A percentile compares a stretch with the other conserved stretches of the same genome.
phyloP scores from a whole-genome alignment of 2,113 vertebrate genomes.

The Gallinago undulata region DNA sequence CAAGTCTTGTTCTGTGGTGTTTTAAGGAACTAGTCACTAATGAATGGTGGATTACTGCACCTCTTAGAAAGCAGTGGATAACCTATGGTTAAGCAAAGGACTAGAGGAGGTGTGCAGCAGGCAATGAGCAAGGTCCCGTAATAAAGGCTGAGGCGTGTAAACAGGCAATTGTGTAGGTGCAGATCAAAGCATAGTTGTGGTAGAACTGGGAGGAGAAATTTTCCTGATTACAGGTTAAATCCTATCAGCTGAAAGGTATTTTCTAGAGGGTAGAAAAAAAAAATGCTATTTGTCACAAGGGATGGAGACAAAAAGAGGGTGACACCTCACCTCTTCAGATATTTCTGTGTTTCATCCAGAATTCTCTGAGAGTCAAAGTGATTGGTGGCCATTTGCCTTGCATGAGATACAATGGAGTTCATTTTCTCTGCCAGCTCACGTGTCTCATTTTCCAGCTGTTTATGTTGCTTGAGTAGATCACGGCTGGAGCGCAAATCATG shows the following conservation, averaged over 20 bases:
- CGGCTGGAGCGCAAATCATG: conserved; percentile 82
- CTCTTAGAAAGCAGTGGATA: neutral
- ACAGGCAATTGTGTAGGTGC: neutral
- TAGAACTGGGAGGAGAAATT: neutral
- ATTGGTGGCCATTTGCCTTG: conserved; percentile 76
- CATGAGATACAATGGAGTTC: conserved; percentile 79
- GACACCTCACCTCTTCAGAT: conserved; percentile 76
- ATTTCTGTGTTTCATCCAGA: conserved; percentile 81
- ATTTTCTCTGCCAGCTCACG: conserved; percentile 84
- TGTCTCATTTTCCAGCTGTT: conserved; percentile 81
- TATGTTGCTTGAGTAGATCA: conserved; percentile 81
- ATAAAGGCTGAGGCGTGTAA: neutral
- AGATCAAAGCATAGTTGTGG: neutral
- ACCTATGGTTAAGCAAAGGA: neutral
- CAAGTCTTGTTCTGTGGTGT: neutral
- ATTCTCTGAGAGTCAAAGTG: conserved; percentile 84
- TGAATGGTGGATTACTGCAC: neutral
- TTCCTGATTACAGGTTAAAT: neutral
- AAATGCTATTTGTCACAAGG: neutral
- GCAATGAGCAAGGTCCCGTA: neutral
- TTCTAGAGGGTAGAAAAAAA: neutral
- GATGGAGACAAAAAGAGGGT: neutral
- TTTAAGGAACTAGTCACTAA: neutral
- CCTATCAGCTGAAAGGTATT: neutral
- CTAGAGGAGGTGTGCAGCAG: neutral